These are phyloP conservation scores for Hemistola chrysoprasaria DNA, from an alignment of 2,888 invertebrate species.

Conservation along the genomic window DNA sequence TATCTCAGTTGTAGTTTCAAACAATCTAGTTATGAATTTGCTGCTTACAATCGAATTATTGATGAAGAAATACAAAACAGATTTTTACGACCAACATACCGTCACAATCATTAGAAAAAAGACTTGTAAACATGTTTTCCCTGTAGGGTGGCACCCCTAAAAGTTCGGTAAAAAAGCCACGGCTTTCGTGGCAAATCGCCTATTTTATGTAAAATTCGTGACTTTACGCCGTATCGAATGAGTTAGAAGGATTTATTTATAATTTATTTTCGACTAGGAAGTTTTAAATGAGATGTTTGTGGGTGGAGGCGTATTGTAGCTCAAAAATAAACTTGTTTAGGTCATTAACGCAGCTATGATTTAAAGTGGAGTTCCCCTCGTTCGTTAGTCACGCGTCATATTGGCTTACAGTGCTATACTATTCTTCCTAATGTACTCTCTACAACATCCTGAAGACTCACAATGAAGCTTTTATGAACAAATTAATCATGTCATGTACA, in stretches of 20 bases:
- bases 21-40: background rate
- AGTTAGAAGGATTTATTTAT: slow-evolving; percentile 79
- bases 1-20: too few relatives aligned
- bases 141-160: slow-evolving; percentile 60
- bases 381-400: slow-evolving; percentile 51
- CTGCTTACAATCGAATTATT: slow-evolving; percentile 45
- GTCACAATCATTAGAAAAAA: slow-evolving; percentile 46
- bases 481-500: background rate
- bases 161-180: slow-evolving; percentile 61
- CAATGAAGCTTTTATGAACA: background rate
- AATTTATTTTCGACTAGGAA: slow-evolving; percentile 50
- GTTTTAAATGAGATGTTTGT: slow-evolving; percentile 58
- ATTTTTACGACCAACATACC: slow-evolving; percentile 55
- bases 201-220: slow-evolving; percentile 82
- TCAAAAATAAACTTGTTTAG: slow-evolving; percentile 57
- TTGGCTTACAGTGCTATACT: slow-evolving; percentile 20
- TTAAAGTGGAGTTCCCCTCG: slow-evolving; percentile 50
- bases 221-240: slow-evolving; percentile 78
- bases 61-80: slow-evolving; percentile 60
- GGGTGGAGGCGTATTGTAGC: slow-evolving; percentile 32
- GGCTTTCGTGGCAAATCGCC: slow-evolving; percentile 75
- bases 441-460: too few relatives aligned
- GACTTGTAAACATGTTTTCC: slow-evolving; percentile 74
- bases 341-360: slow-evolving; percentile 50
- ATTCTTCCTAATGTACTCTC: slow-evolving; percentile 7